Conservation (phyloP, 2,888 invertebrate genomes). For the Oegoconia quadripuncta region DNA sequence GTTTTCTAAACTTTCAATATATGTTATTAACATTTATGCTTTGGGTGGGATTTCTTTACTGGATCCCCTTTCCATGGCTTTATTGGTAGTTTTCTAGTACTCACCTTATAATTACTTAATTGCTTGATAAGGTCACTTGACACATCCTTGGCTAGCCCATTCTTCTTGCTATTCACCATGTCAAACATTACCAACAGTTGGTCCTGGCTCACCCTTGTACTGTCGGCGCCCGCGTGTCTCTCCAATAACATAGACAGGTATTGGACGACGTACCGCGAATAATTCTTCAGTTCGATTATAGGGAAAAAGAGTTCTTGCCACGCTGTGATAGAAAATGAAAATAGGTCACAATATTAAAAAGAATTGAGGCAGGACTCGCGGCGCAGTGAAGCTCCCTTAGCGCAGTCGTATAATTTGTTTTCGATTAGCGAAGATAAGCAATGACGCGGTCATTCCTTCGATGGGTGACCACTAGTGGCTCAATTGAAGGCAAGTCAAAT, state of each 20-base stretch:
- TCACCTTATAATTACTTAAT: constrained; percentile 79
- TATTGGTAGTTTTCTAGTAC: no score
- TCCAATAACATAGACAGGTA: constrained; percentile 79
- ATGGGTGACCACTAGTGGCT: no score
- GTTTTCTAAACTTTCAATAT: no score
- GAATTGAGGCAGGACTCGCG: no score
- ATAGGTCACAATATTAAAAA: not conserved
- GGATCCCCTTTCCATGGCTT: no score
- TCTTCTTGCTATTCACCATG: constrained; percentile 76
- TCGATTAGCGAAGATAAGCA: no score
- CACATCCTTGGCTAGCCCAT: constrained; percentile 74
- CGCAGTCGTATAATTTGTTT: no score
- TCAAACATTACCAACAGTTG: constrained; percentile 81
- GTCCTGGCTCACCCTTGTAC: constrained; percentile 64
- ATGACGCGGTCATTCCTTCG: no score
- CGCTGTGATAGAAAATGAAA: constrained; percentile 58
- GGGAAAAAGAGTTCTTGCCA: constrained; percentile 89
- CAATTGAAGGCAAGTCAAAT: no score
- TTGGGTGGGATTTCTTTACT: no score
- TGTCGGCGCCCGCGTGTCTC: constrained; percentile 54
- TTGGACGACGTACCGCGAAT: constrained; percentile 81
- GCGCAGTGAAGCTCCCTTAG: no score
- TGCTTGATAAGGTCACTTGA: constrained; percentile 75
- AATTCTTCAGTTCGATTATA: constrained; percentile 84
- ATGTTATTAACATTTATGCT: no score